These are phyloP conservation scores for Euwallacea similis DNA, from an alignment of 1,140 invertebrate species.

Conservation along the genomic window DNA sequence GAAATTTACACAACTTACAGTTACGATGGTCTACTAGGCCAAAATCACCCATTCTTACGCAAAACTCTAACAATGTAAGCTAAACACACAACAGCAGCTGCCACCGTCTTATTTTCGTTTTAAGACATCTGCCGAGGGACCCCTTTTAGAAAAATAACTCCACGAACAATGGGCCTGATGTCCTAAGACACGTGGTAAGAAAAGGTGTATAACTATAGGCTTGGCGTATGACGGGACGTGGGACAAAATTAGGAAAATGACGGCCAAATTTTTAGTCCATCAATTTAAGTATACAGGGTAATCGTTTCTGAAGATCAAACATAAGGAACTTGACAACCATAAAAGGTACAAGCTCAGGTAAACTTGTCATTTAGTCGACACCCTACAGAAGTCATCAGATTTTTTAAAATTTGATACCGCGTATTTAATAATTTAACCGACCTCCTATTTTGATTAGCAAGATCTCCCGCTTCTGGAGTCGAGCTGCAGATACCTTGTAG, in stretches of 20 bases:
- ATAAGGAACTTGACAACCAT: no score
- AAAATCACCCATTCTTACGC: no score
- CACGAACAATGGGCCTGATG: not conserved
- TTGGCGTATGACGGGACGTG: not conserved
- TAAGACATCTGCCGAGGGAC: constrained; percentile 1
- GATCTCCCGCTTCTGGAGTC: no score
- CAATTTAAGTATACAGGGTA: not conserved
- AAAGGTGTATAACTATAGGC: not conserved
- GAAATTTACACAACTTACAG: no score
- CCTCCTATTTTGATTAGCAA: no score
- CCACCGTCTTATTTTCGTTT: constrained; percentile 1
- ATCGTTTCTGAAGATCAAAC: not conserved
- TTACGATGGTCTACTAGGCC: no score
- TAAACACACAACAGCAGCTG: not conserved
- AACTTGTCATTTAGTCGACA: no score
- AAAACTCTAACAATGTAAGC: not conserved
- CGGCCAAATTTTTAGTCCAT: not conserved
- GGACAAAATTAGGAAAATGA: not conserved
- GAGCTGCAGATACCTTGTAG: no score
- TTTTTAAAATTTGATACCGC: no score
- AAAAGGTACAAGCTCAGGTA: no score
- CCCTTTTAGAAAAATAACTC: not conserved
- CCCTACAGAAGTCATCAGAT: no score
- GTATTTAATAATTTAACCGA: no score
- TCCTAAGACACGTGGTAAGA: not conserved